These are phyloP conservation scores for Suillia variegata DNA, from an alignment of 2,888 invertebrate species.

Conservation along the genomic window DNA sequence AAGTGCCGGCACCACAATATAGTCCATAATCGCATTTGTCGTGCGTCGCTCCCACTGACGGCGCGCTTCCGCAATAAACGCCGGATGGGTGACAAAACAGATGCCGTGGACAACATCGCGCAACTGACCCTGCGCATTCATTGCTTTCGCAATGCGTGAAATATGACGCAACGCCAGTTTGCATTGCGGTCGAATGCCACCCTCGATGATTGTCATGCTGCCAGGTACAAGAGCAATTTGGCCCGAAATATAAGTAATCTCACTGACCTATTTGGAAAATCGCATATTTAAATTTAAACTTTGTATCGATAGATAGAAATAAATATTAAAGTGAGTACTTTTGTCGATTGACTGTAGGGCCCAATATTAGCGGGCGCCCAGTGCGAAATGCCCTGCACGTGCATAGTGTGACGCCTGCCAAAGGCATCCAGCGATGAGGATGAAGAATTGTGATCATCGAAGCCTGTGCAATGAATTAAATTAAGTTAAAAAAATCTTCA, in stretches of 20 bases:
- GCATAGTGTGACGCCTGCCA: constrained; percentile 77
- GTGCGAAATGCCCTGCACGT: constrained; percentile 93
- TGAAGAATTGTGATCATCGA: constrained; percentile 2
- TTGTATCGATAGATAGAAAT: constrained; percentile 1
- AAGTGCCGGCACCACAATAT: constrained; percentile 80
- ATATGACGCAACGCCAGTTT: constrained; percentile 84
- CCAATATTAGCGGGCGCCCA: constrained; percentile 99
- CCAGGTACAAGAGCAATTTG: constrained; percentile 91
- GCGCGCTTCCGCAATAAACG: constrained; percentile 74
- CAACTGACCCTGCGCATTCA: constrained; percentile 75
- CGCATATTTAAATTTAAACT: not conserved
- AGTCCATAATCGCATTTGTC: constrained; percentile 86
- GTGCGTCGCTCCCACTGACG: constrained; percentile 82
- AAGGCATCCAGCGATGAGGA: not conserved
- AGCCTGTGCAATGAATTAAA: no score
- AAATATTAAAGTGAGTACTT: constrained; percentile 64
- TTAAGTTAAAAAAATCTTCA: not conserved
- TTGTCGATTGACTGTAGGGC: constrained; percentile 91
- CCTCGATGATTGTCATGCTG: constrained; percentile 74
- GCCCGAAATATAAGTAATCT: constrained; percentile 85
- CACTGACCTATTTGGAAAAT: constrained; percentile 68
- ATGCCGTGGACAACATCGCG: constrained; percentile 86
- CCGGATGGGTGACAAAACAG: constrained; percentile 81
- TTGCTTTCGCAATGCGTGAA: constrained; percentile 79
- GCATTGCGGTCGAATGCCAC: constrained; percentile 82